A percentile compares a stretch with the other conserved stretches of the same genome.
phyloP scores from a whole-genome alignment of 37 sponge, comb jelly and placozoan genomes.

The Oopsacas minuta region DNA sequence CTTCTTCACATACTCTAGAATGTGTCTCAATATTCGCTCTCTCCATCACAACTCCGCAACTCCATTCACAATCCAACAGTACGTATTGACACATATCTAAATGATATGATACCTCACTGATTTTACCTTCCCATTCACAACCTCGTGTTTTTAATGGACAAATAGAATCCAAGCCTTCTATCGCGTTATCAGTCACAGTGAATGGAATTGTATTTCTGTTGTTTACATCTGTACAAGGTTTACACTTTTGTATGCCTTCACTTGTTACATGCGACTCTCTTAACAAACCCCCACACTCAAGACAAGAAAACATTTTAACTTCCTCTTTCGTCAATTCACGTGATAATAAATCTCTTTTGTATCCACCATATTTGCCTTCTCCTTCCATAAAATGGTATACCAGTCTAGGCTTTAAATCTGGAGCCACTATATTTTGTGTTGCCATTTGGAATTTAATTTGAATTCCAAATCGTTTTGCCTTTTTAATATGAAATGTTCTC shows the following conservation, averaged over 20 bases:
- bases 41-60: background rate
- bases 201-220: background rate
- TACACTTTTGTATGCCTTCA: conserved; percentile 14
- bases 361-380: background rate
- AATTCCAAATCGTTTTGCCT: background rate
- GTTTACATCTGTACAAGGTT: background rate
- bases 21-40: background rate
- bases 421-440: background rate
- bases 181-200: conserved; percentile 10
- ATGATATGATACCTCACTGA: background rate
- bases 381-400: background rate
- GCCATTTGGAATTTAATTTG: background rate
- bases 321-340: conserved; percentile 1
- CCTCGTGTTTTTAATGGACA: background rate
- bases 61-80: background rate
- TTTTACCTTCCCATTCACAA: background rate
- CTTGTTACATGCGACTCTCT: background rate
- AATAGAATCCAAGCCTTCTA: background rate
- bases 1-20: background rate
- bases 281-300: conserved; percentile 4
- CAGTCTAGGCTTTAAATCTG: background rate
- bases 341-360: background rate
- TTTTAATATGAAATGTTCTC: background rate
- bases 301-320: background rate
- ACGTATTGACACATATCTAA: background rate